A percentile compares a stretch with the other conserved stretches of the same genome.
Conservation (phyloP, 2,797 vertebrate species). For the Glyptemys insculpta region DNA sequence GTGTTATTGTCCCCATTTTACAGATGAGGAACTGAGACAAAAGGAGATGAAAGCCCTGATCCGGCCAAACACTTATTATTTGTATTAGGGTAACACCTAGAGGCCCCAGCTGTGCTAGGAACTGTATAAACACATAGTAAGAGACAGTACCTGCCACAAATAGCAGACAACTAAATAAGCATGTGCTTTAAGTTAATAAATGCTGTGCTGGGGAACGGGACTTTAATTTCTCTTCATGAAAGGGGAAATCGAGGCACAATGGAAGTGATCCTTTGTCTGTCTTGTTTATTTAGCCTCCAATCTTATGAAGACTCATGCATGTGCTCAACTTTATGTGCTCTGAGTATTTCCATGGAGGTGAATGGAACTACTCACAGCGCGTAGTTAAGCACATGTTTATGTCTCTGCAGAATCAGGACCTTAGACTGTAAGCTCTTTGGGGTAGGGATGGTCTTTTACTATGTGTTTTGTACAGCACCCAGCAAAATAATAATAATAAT, state of each 20-base stretch:
- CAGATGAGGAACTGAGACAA: background rate
- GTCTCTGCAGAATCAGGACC: accelerated
- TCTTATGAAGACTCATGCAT: background rate
- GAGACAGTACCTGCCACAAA: background rate
- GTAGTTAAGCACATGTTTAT: accelerated
- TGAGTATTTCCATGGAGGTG: background rate
- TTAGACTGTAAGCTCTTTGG: conserved; percentile 15
- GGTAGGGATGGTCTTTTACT: conserved; percentile 54
- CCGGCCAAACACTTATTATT: background rate
- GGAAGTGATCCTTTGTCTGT: background rate
- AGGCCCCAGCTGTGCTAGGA: background rate
- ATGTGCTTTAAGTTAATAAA: background rate
- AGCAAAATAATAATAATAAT: conserved; percentile 40
- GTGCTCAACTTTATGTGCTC: accelerated
- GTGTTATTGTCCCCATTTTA: background rate
- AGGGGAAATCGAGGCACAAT: background rate
- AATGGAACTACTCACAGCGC: accelerated
- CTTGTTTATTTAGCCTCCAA: background rate
- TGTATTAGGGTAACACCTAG: background rate
- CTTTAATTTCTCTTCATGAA: background rate
- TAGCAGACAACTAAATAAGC: conserved; percentile 9
- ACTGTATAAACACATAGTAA: background rate
- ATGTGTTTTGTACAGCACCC: conserved; percentile 32
- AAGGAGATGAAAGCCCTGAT: background rate
- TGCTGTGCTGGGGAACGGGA: background rate